Evolutionary conservation across 1,140 invertebrate genomes (phyloP), one percentile per base, ranked within the genome.

Genomic region (Venturia canescens): DNA sequence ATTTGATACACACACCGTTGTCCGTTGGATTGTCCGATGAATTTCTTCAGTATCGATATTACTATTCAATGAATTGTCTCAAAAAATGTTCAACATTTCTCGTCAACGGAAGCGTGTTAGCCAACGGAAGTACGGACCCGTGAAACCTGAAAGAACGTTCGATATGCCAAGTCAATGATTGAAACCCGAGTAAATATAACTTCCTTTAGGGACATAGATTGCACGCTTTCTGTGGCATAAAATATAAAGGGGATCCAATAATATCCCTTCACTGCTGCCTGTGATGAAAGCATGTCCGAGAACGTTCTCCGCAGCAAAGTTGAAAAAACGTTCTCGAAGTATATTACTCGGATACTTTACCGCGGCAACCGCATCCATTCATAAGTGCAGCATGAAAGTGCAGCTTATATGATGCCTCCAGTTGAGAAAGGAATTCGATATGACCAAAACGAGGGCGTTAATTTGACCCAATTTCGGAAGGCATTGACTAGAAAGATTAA

Each of bases 231-330:
- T 74, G 57, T 48, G 21, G 27, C 21, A 21, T 6, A 21, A 57
- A 27, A 57, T 26, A 74, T 74, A 74, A 57, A 74, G 48, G 71
- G 23, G 29, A 74, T 74, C 71, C 48, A 48, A 74, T 74, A 74
- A 74, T 74, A 74, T 48, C 71, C 38, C 26, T 74, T 74, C 23
- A 26, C 71, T 74, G 57, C 71, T 48, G 71, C 71, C 71, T 27
- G 48, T 74, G 44, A 74, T 57, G 34, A 74, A 74, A 74, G 23
- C 44, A 48, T 74, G 44, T 18, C 15, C 26, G 48, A 21, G 53
- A 74, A 53, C 9, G 57, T 48, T 74, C 44, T 48, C 3, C 18
- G 26, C 3, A 9, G 23, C 26, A 57, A 48, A 26, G 48, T 74
- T 48, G 57, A 74, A 57, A n/a, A 57, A n/a, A 57, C n/a, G 21